These are phyloP conservation scores for Lepidocolaptes lacrymiger DNA, from an alignment of 2,797 vertebrate species.

Conservation along the genomic window DNA sequence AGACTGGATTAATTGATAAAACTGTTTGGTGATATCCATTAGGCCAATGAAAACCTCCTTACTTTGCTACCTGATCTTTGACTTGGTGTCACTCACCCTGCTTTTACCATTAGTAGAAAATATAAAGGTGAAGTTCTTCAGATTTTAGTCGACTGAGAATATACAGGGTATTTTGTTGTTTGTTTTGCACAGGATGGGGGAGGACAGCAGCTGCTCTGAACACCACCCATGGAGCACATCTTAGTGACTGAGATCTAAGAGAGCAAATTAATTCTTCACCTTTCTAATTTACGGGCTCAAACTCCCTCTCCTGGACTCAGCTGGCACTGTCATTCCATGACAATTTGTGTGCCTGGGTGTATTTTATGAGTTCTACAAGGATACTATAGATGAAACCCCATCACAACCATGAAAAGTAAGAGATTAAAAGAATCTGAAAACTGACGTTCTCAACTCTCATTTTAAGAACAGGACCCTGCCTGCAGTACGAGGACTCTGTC, in stretches of 20 bases:
- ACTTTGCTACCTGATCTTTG: neutral
- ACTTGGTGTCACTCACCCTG: neutral
- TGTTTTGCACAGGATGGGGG: neutral
- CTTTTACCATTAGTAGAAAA: neutral
- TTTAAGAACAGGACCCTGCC: neutral
- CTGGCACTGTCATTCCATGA: neutral
- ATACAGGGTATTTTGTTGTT: neutral
- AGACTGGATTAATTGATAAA: neutral
- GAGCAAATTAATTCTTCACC: neutral
- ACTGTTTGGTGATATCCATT: neutral
- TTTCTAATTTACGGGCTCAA: neutral
- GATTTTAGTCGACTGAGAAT: neutral
- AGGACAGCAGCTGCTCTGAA: neutral
- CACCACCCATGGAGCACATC: neutral
- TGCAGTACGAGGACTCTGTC: neutral
- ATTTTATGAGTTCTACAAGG: neutral
- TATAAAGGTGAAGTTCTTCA: neutral
- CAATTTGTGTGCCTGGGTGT: neutral
- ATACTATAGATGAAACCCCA: neutral
- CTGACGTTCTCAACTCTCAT: neutral
- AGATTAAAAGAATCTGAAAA: neutral
- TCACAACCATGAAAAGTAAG: neutral
- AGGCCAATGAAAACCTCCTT: neutral
- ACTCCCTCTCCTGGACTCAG: slow-evolving; percentile 47
- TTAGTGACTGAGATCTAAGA: neutral